phyloP scores from a whole-genome alignment of 2,888 invertebrate species.

The Heliconius erato region DNA sequence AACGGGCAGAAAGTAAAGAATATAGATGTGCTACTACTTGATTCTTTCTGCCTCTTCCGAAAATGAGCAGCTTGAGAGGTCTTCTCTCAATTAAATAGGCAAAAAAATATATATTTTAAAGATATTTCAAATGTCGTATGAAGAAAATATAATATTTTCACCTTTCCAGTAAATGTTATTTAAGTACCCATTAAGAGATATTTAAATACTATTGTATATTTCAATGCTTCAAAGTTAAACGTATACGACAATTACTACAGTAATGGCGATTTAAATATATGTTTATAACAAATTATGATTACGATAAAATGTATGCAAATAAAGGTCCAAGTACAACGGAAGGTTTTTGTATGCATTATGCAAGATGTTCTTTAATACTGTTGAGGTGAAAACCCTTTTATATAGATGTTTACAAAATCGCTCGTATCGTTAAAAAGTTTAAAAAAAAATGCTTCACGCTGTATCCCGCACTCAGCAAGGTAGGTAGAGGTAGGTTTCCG shows the following conservation, averaged over 20 bases:
- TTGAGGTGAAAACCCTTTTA: slow-evolving; percentile 27
- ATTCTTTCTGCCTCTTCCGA: too few species aligned
- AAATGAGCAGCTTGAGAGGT: too few species aligned
- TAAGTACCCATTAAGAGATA: not conserved
- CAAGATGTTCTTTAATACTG: slow-evolving; percentile 34
- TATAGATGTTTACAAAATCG: not conserved
- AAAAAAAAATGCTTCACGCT: not conserved
- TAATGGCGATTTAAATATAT: slow-evolving; percentile 42
- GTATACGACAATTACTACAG: not conserved
- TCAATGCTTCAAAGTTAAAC: not conserved
- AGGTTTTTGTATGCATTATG: slow-evolving; percentile 41
- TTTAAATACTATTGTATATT: not conserved
- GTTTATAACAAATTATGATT: slow-evolving; percentile 31
- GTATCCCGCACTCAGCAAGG: too few species aligned
- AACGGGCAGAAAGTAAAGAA: too few species aligned
- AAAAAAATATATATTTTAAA: too few species aligned
- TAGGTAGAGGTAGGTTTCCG: too few species aligned
- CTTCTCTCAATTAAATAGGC: too few species aligned
- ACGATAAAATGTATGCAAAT: slow-evolving; percentile 35
- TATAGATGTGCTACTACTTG: too few species aligned
- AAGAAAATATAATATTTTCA: not conserved
- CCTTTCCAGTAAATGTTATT: not conserved
- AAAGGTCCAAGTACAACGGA: slow-evolving; percentile 40
- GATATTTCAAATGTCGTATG: too few species aligned
- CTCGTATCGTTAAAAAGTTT: not conserved